These are phyloP conservation scores for Graphium colonna DNA, from an alignment of 2,888 invertebrate genomes.

Conservation along the genomic window DNA sequence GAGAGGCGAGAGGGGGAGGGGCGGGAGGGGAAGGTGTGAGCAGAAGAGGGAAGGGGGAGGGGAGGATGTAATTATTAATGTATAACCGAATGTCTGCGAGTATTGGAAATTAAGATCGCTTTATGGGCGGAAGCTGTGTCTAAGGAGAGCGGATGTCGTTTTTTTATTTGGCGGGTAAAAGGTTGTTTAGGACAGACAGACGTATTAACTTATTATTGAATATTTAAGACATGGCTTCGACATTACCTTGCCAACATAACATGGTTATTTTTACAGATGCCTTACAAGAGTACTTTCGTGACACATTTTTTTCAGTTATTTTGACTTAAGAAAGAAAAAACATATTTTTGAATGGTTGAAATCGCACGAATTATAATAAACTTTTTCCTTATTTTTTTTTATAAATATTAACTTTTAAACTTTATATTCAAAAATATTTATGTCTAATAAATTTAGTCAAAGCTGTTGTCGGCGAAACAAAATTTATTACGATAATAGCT, in stretches of 20 bases:
- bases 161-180: neutral
- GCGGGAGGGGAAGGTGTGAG: constrained; percentile 23
- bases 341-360: too few species aligned
- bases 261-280: neutral
- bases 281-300: too few species aligned
- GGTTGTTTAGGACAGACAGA: neutral
- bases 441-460: too few species aligned
- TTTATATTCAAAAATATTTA: too few species aligned
- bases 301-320: too few species aligned
- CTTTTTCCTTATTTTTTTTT: too few species aligned
- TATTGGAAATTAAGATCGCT: constrained; percentile 31
- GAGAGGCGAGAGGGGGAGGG: constrained; percentile 39
- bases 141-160: neutral
- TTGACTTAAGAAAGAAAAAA: too few species aligned
- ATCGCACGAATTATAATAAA: too few species aligned
- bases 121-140: neutral
- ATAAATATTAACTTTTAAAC: too few species aligned
- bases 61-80: constrained; percentile 60
- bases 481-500: too few species aligned
- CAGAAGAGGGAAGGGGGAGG: constrained; percentile 23
- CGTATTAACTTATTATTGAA: neutral
- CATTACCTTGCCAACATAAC: neutral
- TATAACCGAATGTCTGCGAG: constrained; percentile 65
- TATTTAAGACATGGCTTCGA: neutral
- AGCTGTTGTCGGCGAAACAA: too few species aligned